phyloP scores from a whole-genome alignment of 2,888 invertebrate species.

The Linnaemya vulpina region DNA sequence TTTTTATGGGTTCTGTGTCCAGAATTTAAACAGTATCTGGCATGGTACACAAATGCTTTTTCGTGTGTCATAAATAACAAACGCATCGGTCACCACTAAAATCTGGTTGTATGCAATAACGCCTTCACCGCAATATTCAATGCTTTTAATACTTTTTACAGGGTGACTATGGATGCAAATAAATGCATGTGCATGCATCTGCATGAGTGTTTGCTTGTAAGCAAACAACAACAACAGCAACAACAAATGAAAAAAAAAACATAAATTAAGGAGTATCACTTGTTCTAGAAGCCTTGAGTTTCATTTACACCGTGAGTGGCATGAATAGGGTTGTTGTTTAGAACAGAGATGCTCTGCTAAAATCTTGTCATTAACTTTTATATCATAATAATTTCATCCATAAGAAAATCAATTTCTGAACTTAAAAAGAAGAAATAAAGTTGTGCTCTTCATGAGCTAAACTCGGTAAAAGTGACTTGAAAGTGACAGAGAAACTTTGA shows the following conservation, averaged over 20 bases:
- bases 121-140: constrained; percentile 70
- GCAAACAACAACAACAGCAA: neutral
- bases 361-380: neutral
- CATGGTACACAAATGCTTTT: constrained; percentile 62
- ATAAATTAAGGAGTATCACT: neutral
- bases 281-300: neutral
- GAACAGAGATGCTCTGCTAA: neutral
- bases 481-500: neutral
- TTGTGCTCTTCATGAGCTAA: neutral
- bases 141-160: constrained; percentile 44
- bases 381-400: neutral
- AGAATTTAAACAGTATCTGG: constrained; percentile 66
- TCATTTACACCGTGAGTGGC: neutral
- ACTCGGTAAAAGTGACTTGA: too few relatives aligned
- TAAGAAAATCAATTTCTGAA: neutral
- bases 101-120: constrained; percentile 73
- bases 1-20: constrained; percentile 29
- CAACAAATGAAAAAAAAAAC: too few relatives aligned
- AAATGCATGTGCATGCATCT: neutral
- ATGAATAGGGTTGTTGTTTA: neutral
- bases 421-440: neutral
- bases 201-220: neutral
- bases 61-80: constrained; percentile 68
- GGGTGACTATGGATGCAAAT: neutral
- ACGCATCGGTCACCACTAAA: constrained; percentile 70